Base-by-base conservation (phyloP, 2,888 invertebrate species). In the Schizotus pectinicornis region DNA sequence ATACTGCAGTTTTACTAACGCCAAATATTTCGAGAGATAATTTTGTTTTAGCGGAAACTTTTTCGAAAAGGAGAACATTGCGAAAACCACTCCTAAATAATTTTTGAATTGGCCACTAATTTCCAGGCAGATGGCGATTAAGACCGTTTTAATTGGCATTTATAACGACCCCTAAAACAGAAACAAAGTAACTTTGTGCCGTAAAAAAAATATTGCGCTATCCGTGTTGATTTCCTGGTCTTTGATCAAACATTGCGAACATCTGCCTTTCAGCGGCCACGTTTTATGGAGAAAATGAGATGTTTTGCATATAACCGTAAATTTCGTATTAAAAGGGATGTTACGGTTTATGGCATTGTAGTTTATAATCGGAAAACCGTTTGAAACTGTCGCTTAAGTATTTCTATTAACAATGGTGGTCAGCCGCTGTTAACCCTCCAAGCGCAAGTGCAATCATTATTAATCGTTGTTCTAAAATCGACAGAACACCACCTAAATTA, bases 401-500 rank as follows among this genome's bases (percentile, higher is more conserved):
- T 36, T 51, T 41, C 36, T 46, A 31, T 52, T 54, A 31, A 9
- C 41, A 48, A 46, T 47, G 54, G 9, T 37, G 45, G 35, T 36
- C 34, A 46, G 51, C 31, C 41, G 34, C 47, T 57, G 54, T 54
- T 54, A 54, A 54, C 54, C 22, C 54, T 53, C 37, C 46, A 11
- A 47, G 42, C 34, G 42, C 37, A 48, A 48, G 43, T 31, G 49
- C 46, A 58, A 53, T 53, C 58, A 53, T 47, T 58, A 58, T 52
- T 58, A 52, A 53, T 53, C 42, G 53, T 30, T 52, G 13, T 36
- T 34, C 32, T 13, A 32, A 41, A 52, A 58, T 53, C 43, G 58
- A 58, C 38, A 43, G 39, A 37, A 37, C 42, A 30, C 14, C 31
- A 7, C 31, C 47, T 43, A 8, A 32, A 43, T 43, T 32, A 43